Conservation (phyloP, 2,888 invertebrate genomes). For the Apamea crenata region DNA sequence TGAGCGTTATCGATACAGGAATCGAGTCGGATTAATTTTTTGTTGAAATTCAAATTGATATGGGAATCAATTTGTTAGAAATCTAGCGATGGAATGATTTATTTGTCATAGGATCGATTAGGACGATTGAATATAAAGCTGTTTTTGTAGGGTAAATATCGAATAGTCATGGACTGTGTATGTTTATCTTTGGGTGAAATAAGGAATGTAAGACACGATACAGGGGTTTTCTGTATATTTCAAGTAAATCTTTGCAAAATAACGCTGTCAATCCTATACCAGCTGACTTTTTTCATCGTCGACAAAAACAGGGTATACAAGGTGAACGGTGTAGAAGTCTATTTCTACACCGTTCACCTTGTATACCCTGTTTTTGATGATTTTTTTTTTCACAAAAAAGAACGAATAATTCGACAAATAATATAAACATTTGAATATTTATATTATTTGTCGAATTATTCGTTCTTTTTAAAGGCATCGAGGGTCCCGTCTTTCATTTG, state of each 20-base stretch:
- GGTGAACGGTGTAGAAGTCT: too few species aligned
- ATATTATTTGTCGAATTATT: too few species aligned
- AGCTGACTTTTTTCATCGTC: too few species aligned
- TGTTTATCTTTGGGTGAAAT: neutral
- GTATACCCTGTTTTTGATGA: too few species aligned
- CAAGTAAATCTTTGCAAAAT: neutral
- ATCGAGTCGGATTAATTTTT: conserved; percentile 59
- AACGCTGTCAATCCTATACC: neutral
- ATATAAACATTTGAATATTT: too few species aligned
- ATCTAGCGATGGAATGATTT: neutral
- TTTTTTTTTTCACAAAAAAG: too few species aligned
- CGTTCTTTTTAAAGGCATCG: too few species aligned
- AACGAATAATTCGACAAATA: too few species aligned
- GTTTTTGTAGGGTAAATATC: neutral
- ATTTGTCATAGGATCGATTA: neutral
- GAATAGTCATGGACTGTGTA: neutral
- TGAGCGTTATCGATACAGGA: conserved; percentile 42
- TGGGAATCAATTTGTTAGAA: conserved; percentile 18
- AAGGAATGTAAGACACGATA: neutral
- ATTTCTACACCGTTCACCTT: too few species aligned
- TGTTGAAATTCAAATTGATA: conserved; percentile 53
- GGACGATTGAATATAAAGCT: neutral
- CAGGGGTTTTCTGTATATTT: neutral
- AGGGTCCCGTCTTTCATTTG: too few species aligned
- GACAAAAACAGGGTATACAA: too few species aligned